A percentile compares a stretch with the other conserved stretches of the same genome.
phyloP scores from a whole-genome alignment of 1,140 invertebrate species.

The Nymphalis io region DNA sequence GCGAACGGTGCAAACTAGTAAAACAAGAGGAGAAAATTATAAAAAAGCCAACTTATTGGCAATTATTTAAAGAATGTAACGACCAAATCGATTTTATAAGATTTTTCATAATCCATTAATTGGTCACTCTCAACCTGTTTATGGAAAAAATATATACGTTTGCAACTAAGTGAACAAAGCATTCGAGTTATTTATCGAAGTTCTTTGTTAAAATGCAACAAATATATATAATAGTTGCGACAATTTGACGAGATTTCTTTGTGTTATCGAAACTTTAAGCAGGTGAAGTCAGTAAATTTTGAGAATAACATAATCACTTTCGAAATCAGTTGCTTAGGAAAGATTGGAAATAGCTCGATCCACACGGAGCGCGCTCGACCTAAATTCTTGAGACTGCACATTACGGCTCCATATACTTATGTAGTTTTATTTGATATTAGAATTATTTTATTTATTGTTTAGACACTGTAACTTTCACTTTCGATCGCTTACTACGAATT shows the following conservation, averaged over 20 bases:
- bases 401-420: conserved; percentile 11
- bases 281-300: conserved; percentile 5
- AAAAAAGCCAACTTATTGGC: neutral
- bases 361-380: conserved; percentile 55
- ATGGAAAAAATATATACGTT: conserved; percentile 14
- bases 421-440: conserved; percentile 13
- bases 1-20: neutral
- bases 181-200: conserved; percentile 16
- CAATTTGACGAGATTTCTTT: neutral
- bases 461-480: neutral
- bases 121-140: conserved; percentile 17
- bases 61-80: neutral
- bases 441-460: conserved; percentile 1
- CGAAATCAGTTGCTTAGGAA: conserved; percentile 46
- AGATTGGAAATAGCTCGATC: conserved; percentile 67
- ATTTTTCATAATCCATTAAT: neutral
- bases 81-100: neutral
- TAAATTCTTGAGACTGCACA: conserved; percentile 46
- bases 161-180: conserved; percentile 23
- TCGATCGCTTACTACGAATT: neutral
- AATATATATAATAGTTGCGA: neutral
- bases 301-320: conserved; percentile 25
- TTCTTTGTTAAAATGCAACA: conserved; percentile 24
- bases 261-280: neutral
- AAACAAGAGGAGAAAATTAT: neutral